Base-by-base conservation (phyloP, 2,888 invertebrate species). In the Agrochola macilenta region DNA sequence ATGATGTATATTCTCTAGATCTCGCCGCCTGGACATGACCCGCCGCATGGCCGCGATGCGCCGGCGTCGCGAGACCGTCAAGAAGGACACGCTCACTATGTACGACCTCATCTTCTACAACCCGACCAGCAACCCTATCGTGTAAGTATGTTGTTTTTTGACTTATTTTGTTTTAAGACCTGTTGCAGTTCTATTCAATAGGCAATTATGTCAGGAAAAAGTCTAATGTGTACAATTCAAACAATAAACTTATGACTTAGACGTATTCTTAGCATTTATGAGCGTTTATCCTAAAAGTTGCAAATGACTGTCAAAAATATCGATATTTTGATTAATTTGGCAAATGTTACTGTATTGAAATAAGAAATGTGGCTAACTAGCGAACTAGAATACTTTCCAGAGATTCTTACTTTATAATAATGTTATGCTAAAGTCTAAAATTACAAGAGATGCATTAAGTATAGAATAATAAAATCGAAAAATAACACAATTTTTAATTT, bases 81-180 rank as follows among this genome's bases (percentile, higher is more conserved):
- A 94, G 73, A 92, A 94, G 0, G 97, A 98, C 76, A 97, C 97
- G 0, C 97, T 99, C 86, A 99, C 98, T 66, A 99, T 99, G 99
- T 98, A 98, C 87, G 99, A 99, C 95, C 97, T 99, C 73, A 99
- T 99, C 90, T 99, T 98, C 95, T 99, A 98, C 95, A 99, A 99
- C 95, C 99, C 99, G 8, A 93, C 96, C 2, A 97, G 97, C 20
- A 98, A 98, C 94, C 98, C 98, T 7, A 98, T 98, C 97, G 97
- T 97, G 97, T 97, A 91, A 97, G 97, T 96, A 90, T 78, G 52
- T 72, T 71, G 23, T 30, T 9, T 2, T 57, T 49, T 30, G 30
- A 9, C 0, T 14, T 12, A 11, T 46, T 46, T 46, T 26, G 7
- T 20, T 66, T 49, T 30, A 49, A 49, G 43, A 43, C 43, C 43